Evolutionary conservation across 1,140 invertebrate genomes (phyloP), one percentile per base, ranked within the genome.

Genomic region (Saccostrea glomerata): DNA sequence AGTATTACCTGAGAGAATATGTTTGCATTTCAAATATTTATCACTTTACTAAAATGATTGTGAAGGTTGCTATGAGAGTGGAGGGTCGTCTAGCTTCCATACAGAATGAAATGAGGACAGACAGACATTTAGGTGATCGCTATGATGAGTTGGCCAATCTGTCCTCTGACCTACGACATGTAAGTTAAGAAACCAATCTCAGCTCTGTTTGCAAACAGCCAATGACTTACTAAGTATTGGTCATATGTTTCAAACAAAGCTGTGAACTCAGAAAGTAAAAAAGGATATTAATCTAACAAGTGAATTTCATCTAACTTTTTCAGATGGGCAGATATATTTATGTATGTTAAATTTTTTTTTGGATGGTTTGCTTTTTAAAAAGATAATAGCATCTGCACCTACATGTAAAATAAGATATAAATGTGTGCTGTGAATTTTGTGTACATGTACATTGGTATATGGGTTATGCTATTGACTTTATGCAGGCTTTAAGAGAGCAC

Each of bases 141-240:
- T 89, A 92, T 25, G 92, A 92, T 86, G 91, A 92, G 77, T 54
- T 91, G 40, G 84, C 58, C 17, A 88, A 89, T 82, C 86, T 93
- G 47, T 93, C 92, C 15, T 70, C 86, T 85, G 92, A 93, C 86
- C 90, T 93, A n/a, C 89, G 92, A 85, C 90, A 91, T 91, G 92
- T 91, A 82, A 66, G 89, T 85, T 15, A 77, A 30, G 23, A 36
- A 36, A 12, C 70, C 23, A 77, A 77, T 77, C 70, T 40, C 23
- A 77, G 70, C 70, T 30, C 30, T 77, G 70, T 77, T 77, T 36
- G 7, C 70, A 77, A 77, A 77, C 70, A 77, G 15, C 58, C 17
- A 30, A 30, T 36, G 7, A 30, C 70, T 13, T 73, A 30, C n/a
- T 63, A 20, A 63, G 23, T 73, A 36, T 30, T 47, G 47, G 30